Percentiles rank a stretch among this genome's conserved stretches.
These are phyloP conservation scores for Octodon degus DNA, from an alignment of 2,113 vertebrate genomes.

Conservation along the genomic window DNA sequence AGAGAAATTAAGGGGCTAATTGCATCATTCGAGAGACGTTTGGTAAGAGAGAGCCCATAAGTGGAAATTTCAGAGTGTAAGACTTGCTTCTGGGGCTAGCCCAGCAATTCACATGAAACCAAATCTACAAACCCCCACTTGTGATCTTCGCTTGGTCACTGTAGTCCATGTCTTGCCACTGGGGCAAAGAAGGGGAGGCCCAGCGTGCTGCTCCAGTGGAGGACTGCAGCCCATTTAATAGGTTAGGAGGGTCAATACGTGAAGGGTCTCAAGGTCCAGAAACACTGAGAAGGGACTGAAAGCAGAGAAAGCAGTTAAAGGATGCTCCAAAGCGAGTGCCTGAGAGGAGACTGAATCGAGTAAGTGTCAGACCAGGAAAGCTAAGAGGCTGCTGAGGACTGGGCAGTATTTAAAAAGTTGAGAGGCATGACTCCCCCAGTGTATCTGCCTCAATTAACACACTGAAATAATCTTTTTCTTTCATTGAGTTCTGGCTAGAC, in stretches of 20 bases:
- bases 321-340: not conserved
- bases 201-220: not conserved
- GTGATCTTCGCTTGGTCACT: not conserved
- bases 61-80: not conserved
- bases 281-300: not conserved
- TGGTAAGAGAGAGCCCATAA: not conserved
- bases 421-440: not conserved
- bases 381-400: not conserved
- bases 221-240: not conserved
- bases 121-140: not conserved
- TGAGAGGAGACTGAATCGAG: not conserved
- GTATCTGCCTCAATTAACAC: not conserved
- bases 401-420: not conserved
- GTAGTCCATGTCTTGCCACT: not conserved
- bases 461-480: not conserved
- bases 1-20: not conserved
- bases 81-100: not conserved
- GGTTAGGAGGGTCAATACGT: not conserved
- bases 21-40: not conserved
- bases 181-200: not conserved
- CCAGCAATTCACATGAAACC: not conserved
- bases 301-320: not conserved
- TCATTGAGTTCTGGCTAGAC: not conserved
- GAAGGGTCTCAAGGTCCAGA: not conserved
- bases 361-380: not conserved